Evolutionary conservation across 2,113 vertebrate species (phyloP), one percentile per base, ranked within the genome.

Genomic region (Cavia aperea): DNA sequence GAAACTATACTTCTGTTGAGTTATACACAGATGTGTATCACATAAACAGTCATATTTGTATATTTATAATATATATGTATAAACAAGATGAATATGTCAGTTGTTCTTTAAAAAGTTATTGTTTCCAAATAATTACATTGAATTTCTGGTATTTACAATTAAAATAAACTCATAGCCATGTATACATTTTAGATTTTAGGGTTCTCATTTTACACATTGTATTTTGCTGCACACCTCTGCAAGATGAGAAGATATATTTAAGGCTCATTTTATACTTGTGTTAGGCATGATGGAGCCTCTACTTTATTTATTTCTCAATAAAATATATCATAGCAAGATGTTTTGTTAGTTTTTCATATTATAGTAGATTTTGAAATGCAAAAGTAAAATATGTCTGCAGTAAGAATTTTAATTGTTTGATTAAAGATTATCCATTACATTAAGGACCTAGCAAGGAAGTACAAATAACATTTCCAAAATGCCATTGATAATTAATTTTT

Each of bases 401-500:
- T 63, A 84, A 86, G 5, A 92, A 58, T 62, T 91, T 49, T 84
- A 78, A 86, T 82, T 73, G 87, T 94, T 72, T 77, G 24, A 68
- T 65, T 56, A 39, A 0, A 90, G 77, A 2, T 39, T 95, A 29
- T 81, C 62, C 33, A 62, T 86, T 63, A 87, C 84, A 89, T 1
- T 26, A 72, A 60, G 21, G 8, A 31, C 46, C 89, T 81, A 72
- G 63, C 23, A 78, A 65, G 62, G 43, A 94, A 81, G 81, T 60
- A 1, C 18, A 86, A 70, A 92, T 24, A 95, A 95, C 7, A 73
- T 85, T 73, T 94, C 66, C 93, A n/a, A 86, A 87, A 96, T 89
- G 13, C 62, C 93, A 90, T 77, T 75, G 70, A 85, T 87, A 93
- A 70, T 15, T 96, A 92, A 97, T 93, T 96, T 85, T 23, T 93